Evolutionary conservation across 2,797 vertebrate species (phyloP), one percentile per base, ranked within the genome.

Genomic region (Lateolabrax maculatus): DNA sequence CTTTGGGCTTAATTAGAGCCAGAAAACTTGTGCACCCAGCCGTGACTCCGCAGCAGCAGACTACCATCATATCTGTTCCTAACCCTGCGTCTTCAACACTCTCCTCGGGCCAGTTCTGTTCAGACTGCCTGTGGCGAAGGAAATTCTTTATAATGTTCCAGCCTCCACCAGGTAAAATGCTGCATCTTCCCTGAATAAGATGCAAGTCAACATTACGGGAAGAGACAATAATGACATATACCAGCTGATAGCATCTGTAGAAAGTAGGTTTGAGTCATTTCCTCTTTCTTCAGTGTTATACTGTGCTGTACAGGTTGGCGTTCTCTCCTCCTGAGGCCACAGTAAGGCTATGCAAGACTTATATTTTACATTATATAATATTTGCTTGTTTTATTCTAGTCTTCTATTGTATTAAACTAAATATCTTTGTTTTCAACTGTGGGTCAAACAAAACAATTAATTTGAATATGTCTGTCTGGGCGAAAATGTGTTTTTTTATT

Each of bases 1-100:
- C 72, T 77, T 71, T 81, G 69, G 76, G 68, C 49, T 86, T 85
- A 90, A 87, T 90, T 87, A 86, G 70, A 82, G 46, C 12, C 60
- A 63, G 61, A 70, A 51, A 65, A 62, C 36, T 18, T 79, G 75
- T 58, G 77, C 72, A 34, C 34, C 58, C 37, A 41, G 55, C 79
- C 29, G 27, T 86, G 81, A 72, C 85, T 34, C 62, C 39, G 63
- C 60, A 70, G 67, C 77, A 80, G 73, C 71, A 63, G 56, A 70
- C 73, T 49, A 3, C 12, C 31, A 73, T 79, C 34, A 87, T 63
- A 81, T 74, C 69, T 43, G 77, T 12, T 71, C 65, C 77, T 68
- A 65, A 81, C 80, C 63, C 53, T 9, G 51, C 19, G 31, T 71
- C 60, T 84, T 64, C 27, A 80, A 83, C 78, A 11, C 75, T 62